A percentile compares a stretch with the other conserved stretches of the same genome.
phyloP scores from a whole-genome alignment of 2,113 vertebrate genomes.

The Formicarius rufipectus region DNA sequence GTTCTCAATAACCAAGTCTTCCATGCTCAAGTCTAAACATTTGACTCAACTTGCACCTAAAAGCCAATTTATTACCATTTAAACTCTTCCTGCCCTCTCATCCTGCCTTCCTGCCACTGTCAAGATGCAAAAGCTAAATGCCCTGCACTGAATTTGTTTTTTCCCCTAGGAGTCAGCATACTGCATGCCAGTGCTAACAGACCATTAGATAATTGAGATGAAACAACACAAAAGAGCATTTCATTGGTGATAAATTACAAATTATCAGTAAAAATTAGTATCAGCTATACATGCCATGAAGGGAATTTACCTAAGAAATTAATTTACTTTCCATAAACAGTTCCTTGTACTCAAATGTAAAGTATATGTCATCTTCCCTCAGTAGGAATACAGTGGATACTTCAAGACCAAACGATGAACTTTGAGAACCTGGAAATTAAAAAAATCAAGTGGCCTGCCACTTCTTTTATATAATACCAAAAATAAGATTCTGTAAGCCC shows the following conservation, averaged over 20 bases:
- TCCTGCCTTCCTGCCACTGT: no score
- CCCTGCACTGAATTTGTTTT: neutral
- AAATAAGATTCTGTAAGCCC: neutral
- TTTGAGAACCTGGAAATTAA: neutral
- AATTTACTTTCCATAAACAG: neutral
- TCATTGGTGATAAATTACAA: neutral
- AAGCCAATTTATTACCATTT: neutral
- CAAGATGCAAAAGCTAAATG: neutral
- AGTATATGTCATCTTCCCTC: neutral
- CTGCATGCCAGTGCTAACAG: neutral
- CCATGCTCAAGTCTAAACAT: neutral
- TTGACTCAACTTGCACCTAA: neutral
- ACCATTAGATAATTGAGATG: neutral
- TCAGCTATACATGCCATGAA: neutral
- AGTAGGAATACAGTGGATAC: neutral
- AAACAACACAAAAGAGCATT: neutral
- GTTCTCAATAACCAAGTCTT: neutral
- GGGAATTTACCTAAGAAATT: neutral
- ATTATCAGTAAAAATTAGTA: neutral
- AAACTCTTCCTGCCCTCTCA: neutral
- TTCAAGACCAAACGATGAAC: neutral
- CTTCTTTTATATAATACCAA: neutral
- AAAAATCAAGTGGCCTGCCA: neutral
- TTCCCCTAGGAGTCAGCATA: neutral
- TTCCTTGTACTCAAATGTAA: neutral